Evolutionary conservation across 2,797 vertebrate genomes (phyloP), one percentile per base, ranked within the genome.

Genomic region (Hipposideros larvatus): DNA sequence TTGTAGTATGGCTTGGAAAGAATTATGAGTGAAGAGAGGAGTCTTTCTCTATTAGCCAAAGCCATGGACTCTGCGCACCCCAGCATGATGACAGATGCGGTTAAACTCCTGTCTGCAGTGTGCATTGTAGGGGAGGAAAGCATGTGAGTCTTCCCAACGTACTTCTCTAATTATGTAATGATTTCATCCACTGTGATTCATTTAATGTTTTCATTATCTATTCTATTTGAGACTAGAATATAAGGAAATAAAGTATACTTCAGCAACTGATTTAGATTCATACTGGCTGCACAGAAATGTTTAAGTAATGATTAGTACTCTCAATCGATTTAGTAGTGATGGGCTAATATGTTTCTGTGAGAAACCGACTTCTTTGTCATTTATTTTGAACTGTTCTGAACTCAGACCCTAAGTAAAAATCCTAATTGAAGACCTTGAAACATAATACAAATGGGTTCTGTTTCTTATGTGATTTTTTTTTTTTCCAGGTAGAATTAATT

Each of bases 91-190:
- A 99, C 99, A 0, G 99, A 99, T 83, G 99, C 99, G 96, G 99
- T 99, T 71, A 99, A 99, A 98, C 99, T 99, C 57, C 99, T 99
- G 31, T 99, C 99, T 73, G 99, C 99, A 95, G 99, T 99, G 97
- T 99, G 99, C 98, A 99, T 99, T 95, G 99, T 99, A 92, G 99
- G 99, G 93, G 99, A 99, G 96, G 99, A 99, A 97, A 99, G 99
- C 98, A 99, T 98, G 99, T 99, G 99, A 97, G 99, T 99, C 77
- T 61, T 88, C 46, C 26, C 46, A 19, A 41, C 83, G 34, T 57
- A 24, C 9, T 41, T 84, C 28, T 95, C 2, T 63, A 22, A 61
- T 63, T 59, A 9, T 31, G 8, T 13, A 51, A 70, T 74, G 16
- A 74, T 75, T 79, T 91, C 34, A 37, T n/a, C 22, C 34, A 53